These are phyloP conservation scores for Drosophila navojoa DNA, from an alignment of 1,140 invertebrate genomes.

Conservation along the genomic window DNA sequence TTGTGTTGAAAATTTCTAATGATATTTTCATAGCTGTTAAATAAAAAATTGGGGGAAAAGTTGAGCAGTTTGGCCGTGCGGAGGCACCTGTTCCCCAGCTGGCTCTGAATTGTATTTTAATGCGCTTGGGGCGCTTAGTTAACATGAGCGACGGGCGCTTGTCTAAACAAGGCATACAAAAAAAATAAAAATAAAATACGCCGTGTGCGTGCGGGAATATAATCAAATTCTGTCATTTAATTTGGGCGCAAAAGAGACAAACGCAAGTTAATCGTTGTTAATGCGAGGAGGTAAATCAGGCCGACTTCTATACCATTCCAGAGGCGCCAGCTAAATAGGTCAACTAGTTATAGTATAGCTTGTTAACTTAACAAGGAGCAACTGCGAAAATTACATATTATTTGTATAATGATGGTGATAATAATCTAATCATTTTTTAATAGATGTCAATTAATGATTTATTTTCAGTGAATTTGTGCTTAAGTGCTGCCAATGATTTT, in stretches of 20 bases:
- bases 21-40: constrained; percentile 79
- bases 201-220: constrained; percentile 62
- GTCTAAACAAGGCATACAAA: background rate
- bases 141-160: background rate
- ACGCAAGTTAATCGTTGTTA: constrained; percentile 68
- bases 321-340: background rate
- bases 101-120: constrained; percentile 19
- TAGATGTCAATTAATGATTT: too few species aligned
- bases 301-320: background rate
- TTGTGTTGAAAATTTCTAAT: constrained; percentile 70
- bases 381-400: too few species aligned
- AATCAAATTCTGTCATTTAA: constrained; percentile 72
- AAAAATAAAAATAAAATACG: too few species aligned
- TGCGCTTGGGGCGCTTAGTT: constrained; percentile 20
- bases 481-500: too few species aligned
- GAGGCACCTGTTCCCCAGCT: constrained; percentile 37
- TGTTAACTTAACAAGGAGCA: too few species aligned
- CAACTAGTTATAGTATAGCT: background rate
- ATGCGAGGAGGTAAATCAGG: constrained; percentile 14
- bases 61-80: constrained; percentile 35
- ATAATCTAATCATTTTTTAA: too few species aligned
- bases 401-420: too few species aligned
- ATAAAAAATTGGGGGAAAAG: constrained; percentile 71
- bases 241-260: constrained; percentile 47
- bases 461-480: too few species aligned